Conservation (phyloP, 2,113 vertebrate genomes). For the Guaruba guarouba region DNA sequence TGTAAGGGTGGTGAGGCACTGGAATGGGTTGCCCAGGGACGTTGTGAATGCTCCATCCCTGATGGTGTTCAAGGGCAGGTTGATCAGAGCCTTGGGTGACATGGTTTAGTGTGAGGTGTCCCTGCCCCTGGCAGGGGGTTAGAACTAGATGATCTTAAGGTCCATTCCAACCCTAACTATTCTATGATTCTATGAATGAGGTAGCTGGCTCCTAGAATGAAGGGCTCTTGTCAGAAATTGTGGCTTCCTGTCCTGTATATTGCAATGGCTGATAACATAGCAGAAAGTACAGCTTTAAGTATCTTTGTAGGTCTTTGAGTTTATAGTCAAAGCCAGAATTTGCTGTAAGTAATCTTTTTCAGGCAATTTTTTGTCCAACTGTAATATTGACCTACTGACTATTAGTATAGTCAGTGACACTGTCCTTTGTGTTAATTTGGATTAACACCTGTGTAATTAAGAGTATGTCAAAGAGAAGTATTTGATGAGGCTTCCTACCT, state of each 20-base stretch:
- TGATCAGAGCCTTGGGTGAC: too few relatives aligned
- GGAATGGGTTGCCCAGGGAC: too few relatives aligned
- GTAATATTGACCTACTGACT: neutral
- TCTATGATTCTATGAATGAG: neutral
- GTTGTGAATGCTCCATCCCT: too few relatives aligned
- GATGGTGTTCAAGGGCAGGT: too few relatives aligned
- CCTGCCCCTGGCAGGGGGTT: too few relatives aligned
- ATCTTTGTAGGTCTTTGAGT: neutral
- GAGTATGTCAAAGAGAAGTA: neutral
- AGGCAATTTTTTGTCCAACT: neutral
- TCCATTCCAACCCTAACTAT: too few relatives aligned
- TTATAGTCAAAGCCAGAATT: neutral
- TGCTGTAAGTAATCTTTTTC: neutral
- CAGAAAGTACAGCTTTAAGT: neutral
- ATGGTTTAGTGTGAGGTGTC: too few relatives aligned
- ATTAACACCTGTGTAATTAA: neutral
- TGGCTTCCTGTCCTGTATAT: neutral
- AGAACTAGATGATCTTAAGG: too few relatives aligned
- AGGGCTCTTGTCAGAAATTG: neutral
- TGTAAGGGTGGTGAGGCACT: too few relatives aligned
- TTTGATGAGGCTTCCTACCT: neutral
- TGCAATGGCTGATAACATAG: neutral
- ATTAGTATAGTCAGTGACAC: neutral
- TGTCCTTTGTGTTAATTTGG: neutral
- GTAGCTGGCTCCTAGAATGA: neutral